Evolutionary conservation across 1,140 invertebrate genomes (phyloP), one percentile per base, ranked within the genome.

Genomic region (Drosophila sucinea): DNA sequence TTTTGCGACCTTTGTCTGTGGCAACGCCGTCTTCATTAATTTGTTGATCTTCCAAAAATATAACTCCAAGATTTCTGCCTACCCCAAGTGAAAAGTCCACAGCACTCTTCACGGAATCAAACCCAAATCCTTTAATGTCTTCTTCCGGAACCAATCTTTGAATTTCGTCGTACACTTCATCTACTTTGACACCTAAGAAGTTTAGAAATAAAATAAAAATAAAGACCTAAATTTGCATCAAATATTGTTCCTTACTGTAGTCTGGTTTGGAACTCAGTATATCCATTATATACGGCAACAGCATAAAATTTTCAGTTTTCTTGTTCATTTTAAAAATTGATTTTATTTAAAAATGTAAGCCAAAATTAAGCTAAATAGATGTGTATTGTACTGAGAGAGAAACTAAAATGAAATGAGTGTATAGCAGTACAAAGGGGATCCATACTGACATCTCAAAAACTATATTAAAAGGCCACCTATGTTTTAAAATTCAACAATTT

Each of bases 241-340:
- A 30, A 30, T 30, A 30, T 17, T 61, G 41, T 2, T 32, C 69
- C 67, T 63, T 2, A 85, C 77, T 47, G 4, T 76, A 47, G 11
- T 67, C 27, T 0, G 70, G 71, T 25, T 79, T 41, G 0, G 64
- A 76, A 56, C 72, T 82, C 1, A 82, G 25, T 38, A 87, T 1
- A 23, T 76, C 63, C 29, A 86, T 5, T 10, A 86, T 38, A 6
- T 71, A 73, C 0, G 82, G 83, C 25, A 86, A 25, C 17, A 87
- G 32, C 0, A 82, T 33, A 10, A 68, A 44, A 0, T 54, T 57
- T 30, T 23, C 33, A 4, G 10, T 23, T 25, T 86, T 63, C 82
- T 25, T 10, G 1, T 29, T 23, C 81, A 81, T 44, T 72, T 75
- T 1, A 38, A 30, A 2, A n/a, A 47, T 10, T 62, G 6, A 40